These are phyloP conservation scores for Caenorhabditis imperialis DNA, from an alignment of 2,888 invertebrate genomes.

Conservation along the genomic window DNA sequence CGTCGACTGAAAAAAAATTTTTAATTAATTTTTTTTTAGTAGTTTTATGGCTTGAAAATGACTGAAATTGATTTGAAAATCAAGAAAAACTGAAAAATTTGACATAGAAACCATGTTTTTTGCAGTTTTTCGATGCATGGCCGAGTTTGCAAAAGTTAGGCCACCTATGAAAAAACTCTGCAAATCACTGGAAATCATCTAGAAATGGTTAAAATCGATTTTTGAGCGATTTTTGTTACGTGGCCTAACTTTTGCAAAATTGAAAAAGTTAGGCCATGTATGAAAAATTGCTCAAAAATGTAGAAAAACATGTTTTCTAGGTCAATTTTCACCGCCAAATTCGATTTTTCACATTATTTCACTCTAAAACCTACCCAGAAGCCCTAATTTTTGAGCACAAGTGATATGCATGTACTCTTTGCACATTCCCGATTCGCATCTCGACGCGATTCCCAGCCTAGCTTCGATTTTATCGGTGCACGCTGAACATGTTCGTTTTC, in stretches of 20 bases:
- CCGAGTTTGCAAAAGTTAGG: no score
- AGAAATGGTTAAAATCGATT: neutral
- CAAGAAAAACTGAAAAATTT: no score
- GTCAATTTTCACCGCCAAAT: no score
- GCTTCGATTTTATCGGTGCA: conserved; percentile 91
- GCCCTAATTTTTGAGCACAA: conserved; percentile 81
- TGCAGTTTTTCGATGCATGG: no score
- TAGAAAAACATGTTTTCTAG: no score
- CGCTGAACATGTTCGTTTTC: conserved; percentile 90
- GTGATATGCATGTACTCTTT: conserved; percentile 97
- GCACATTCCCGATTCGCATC: conserved; percentile 98
- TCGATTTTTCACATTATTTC: neutral
- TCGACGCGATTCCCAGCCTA: conserved; percentile 93
- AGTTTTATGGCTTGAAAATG: no score
- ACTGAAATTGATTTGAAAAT: no score
- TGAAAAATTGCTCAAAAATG: no score
- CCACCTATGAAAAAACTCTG: neutral
- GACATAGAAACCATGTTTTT: no score
- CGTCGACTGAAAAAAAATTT: conserved; percentile 67
- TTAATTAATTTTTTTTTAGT: conserved; percentile 51
- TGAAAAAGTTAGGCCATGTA: neutral
- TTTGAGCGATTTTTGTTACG: neutral
- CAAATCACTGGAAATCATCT: neutral
- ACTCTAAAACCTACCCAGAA: conserved; percentile 2
- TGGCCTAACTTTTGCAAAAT: neutral